A percentile compares a stretch with the other conserved stretches of the same genome.
These are phyloP conservation scores for Brachyptera putata DNA, from an alignment of 2,888 invertebrate genomes.

Conservation along the genomic window DNA sequence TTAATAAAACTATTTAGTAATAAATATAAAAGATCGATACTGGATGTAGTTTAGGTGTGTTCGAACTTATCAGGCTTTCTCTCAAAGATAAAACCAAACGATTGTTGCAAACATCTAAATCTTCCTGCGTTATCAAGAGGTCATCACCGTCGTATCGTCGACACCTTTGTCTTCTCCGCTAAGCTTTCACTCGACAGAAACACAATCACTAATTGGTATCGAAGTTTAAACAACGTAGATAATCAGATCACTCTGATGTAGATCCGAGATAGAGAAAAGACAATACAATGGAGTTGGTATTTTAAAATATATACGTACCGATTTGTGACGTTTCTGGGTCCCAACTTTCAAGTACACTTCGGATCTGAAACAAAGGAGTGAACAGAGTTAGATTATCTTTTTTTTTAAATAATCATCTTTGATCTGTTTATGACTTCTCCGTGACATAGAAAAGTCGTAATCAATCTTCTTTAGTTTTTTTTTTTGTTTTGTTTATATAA, in stretches of 20 bases:
- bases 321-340: slow-evolving; percentile 34
- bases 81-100: too few species aligned
- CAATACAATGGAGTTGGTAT: too few species aligned
- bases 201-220: neutral
- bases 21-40: too few species aligned
- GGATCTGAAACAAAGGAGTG: slow-evolving; percentile 35
- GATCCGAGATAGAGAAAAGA: too few species aligned
- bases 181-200: neutral
- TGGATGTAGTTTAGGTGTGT: too few species aligned
- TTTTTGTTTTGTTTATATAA: neutral
- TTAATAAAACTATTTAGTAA: too few species aligned
- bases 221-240: neutral
- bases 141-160: too few species aligned
- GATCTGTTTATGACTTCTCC: neutral
- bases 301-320: too few species aligned
- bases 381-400: too few species aligned
- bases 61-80: too few species aligned
- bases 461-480: slow-evolving; percentile 11
- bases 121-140: too few species aligned
- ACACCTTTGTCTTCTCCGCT: neutral
- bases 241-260: neutral
- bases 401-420: slow-evolving; percentile 6
- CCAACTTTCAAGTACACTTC: slow-evolving; percentile 35
- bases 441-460: slow-evolving; percentile 8
- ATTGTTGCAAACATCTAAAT: too few species aligned